Base-by-base conservation (phyloP, 1,140 invertebrate species). In the Drosophila pruinosa region DNA sequence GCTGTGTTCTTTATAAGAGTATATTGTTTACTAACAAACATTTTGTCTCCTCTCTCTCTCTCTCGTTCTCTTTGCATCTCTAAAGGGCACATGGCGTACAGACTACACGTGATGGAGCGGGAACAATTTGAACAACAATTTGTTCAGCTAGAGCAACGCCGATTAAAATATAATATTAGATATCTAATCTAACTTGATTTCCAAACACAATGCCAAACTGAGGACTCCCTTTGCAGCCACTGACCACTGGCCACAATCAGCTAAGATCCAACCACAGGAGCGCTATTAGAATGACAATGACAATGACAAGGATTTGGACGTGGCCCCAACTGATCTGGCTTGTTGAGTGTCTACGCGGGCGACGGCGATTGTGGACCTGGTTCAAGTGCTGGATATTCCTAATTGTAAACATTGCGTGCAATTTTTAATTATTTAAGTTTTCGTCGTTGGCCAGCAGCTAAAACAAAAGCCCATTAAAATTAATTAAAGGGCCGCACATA, bases 51-150 rank as follows among this genome's bases (percentile, higher is more conserved):
- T 47, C 12, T 19, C 31, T 41, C 15, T 67, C 8, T 71, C 43
- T 36, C 14, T 64, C 61, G 48, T 6, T 22, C 4, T 50, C 45
- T 59, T 4, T 26, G n/a, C n/a, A n/a, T n/a, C n/a, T n/a, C n/a
- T n/a, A n/a, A n/a, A 91, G 91, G 91, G 91, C 71, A 90, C 90
- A 34, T 91, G 91, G 91, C 86, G 91, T 39, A 90, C 90, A 52
- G 91, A 91, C 80, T 91, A 91, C 48, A 91, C 91, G 90, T 91
- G 91, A 91, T 91, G 91, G 91, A 91, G 82, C 73, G 90, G 89
- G 78, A 91, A 91, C 72, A 91, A 90, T 77, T 83, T 91, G 79
- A 91, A 91, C 88, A 89, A 77, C 69, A 91, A 91, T 78, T 77
- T 91, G 81, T 91, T 91, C 82, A 90, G 89, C 75, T 91, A 90